Conservation (phyloP, 1,140 invertebrate species). For the Drosophila malerkotliana region DNA sequence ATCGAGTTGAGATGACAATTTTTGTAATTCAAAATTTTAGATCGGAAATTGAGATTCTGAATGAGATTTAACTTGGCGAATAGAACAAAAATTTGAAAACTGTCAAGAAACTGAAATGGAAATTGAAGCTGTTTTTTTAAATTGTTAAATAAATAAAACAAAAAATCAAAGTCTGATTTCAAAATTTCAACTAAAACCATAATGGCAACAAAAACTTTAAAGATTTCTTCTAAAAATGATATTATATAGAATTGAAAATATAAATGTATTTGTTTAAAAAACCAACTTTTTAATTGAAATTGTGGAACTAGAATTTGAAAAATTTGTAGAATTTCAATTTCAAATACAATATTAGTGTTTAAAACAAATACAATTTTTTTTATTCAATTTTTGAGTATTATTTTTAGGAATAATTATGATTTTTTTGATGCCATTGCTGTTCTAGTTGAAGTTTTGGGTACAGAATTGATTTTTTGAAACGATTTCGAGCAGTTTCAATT, state of each 20-base stretch:
- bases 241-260: neutral
- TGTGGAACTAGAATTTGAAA: neutral
- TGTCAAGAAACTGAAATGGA: conserved; percentile 7
- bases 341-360: neutral
- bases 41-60: conserved; percentile 45
- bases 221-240: neutral
- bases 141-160: neutral
- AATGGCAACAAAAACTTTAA: neutral
- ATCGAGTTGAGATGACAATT: conserved; percentile 5
- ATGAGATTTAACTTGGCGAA: conserved; percentile 29
- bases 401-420: conserved; percentile 5
- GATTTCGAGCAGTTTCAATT: conserved; percentile 15
- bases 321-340: neutral
- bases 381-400: conserved; percentile 19
- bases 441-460: neutral
- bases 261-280: neutral
- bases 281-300: neutral
- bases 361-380: neutral
- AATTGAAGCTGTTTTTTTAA: conserved; percentile 5
- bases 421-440: conserved; percentile 5
- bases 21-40: conserved; percentile 20
- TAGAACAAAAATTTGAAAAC: neutral
- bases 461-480: neutral
- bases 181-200: conserved; percentile 2
- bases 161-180: neutral